phyloP scores from a whole-genome alignment of 2,113 vertebrate genomes.

The Crotalus tigris region DNA sequence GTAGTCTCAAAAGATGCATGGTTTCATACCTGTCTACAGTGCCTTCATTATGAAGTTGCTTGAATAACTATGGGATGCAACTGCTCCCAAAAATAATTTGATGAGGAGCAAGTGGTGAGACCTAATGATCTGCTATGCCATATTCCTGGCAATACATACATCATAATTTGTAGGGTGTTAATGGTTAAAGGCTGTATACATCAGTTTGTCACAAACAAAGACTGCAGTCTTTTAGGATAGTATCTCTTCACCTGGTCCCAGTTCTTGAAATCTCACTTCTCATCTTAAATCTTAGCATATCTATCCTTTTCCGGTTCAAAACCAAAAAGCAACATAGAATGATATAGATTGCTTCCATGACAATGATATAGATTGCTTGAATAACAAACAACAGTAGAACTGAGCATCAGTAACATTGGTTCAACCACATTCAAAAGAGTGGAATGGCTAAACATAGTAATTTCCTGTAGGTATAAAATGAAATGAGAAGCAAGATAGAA shows the following conservation, averaged over 20 bases:
- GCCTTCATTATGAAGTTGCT: not conserved
- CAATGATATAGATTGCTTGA: not conserved
- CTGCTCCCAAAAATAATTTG: not conserved
- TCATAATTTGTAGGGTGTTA: no score
- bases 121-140: no score
- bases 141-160: not conserved
- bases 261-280: not conserved
- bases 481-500: not conserved
- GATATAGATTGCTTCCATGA: not conserved
- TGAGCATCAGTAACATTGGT: not conserved
- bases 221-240: not conserved
- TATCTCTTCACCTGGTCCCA: not conserved
- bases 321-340: not conserved
- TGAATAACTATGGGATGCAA: not conserved
- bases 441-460: not conserved
- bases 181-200: not conserved
- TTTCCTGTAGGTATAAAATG: not conserved
- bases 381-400: not conserved
- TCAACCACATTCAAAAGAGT: not conserved
- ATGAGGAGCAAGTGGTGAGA: not conserved
- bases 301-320: not conserved
- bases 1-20: not conserved
- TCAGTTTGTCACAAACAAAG: not conserved
- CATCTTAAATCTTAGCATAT: not conserved
- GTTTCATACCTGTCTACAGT: not conserved